Conservation (phyloP, 1,140 invertebrate genomes). For the Catajapyx aquilonaris region DNA sequence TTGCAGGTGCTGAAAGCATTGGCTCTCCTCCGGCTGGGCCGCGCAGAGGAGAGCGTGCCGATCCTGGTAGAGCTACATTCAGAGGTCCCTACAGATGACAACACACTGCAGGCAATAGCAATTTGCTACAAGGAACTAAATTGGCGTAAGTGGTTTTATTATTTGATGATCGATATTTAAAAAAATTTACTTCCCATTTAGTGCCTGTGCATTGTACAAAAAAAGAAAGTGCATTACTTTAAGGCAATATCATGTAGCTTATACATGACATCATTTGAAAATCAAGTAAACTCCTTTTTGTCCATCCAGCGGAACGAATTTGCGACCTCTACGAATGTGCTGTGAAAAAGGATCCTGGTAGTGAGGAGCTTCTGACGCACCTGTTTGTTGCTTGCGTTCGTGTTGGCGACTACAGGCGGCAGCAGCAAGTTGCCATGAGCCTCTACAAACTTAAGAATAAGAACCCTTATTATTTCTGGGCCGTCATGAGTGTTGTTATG, state of each 20-base stretch:
- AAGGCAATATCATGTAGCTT: too few species aligned
- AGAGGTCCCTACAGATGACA: slow-evolving; percentile 70
- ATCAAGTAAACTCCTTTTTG: slow-evolving; percentile 1
- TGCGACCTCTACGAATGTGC: slow-evolving; percentile 76
- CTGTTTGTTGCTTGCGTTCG: slow-evolving; percentile 91
- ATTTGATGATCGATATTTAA: slow-evolving; percentile 1
- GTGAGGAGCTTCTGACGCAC: slow-evolving; percentile 79
- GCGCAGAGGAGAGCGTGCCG: slow-evolving; percentile 46
- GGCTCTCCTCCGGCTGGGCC: slow-evolving; percentile 65
- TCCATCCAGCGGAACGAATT: slow-evolving; percentile 58
- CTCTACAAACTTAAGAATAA: slow-evolving; percentile 80
- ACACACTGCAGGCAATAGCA: slow-evolving; percentile 86
- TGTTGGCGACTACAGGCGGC: slow-evolving; percentile 70
- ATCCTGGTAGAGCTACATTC: slow-evolving; percentile 56
- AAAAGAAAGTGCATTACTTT: too few species aligned
- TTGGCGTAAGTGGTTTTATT: slow-evolving; percentile 38
- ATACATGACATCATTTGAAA: too few species aligned
- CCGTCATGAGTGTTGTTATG: slow-evolving; percentile 85
- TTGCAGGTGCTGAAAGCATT: slow-evolving; percentile 56
- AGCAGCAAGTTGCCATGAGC: slow-evolving; percentile 68
- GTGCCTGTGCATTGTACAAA: too few species aligned
- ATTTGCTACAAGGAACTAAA: slow-evolving; percentile 85
- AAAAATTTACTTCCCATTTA: too few species aligned
- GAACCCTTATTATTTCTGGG: slow-evolving; percentile 96
- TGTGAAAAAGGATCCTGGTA: slow-evolving; percentile 57